Base-by-base conservation (phyloP, 1,140 invertebrate genomes). In the Coenobita brevimanus region DNA sequence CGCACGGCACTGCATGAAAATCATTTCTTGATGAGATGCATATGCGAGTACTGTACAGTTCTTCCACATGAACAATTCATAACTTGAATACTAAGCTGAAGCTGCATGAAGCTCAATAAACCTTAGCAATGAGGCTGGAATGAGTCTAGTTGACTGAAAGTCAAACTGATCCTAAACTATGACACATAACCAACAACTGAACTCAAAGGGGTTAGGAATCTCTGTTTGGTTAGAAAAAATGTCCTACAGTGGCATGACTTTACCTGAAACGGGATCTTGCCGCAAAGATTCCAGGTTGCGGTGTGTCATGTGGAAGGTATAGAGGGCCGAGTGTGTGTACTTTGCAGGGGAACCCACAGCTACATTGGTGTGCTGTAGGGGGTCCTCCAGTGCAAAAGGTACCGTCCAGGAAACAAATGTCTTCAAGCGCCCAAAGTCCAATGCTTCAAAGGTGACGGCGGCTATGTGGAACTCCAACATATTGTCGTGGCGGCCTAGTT, bases 321-420 rank as follows among this genome's bases (percentile, higher is more conserved):
- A 88, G 2, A 88, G 80, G 17, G 86, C 54, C 15, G 86, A 88
- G 54, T 88, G 67, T 46, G 81, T 82, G 73, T 82, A 88, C 3
- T 73, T 33, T 6, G 86, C 86, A 75, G 57, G 54, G 30, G 36
- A 60, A 10, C 86, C 86, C 15, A 81, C 46, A 57, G 71, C 71
- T 54, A 88, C 86, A 78, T 88, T 88, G 15, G 86, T 88, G 33
- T 88, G 86, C 38, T 88, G 86, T 38, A 88, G 73, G 0, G 86
- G 86, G 50, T 88, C 86, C 62, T 88, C 86, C n/a, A 88, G 10
- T 2, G 86, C 71, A 69, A 88, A 88, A 21, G 86, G 86, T n/a
- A 88, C 86, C 33, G 79, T 88, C 86, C 86, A 88, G 3, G 86
- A 88, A 13, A 82, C 69, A 78, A 88, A 88, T 60, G 86, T 82